Evolutionary conservation across 2,888 invertebrate genomes (phyloP), one percentile per base, ranked within the genome.

Genomic region (Drosophila hamatofila): DNA sequence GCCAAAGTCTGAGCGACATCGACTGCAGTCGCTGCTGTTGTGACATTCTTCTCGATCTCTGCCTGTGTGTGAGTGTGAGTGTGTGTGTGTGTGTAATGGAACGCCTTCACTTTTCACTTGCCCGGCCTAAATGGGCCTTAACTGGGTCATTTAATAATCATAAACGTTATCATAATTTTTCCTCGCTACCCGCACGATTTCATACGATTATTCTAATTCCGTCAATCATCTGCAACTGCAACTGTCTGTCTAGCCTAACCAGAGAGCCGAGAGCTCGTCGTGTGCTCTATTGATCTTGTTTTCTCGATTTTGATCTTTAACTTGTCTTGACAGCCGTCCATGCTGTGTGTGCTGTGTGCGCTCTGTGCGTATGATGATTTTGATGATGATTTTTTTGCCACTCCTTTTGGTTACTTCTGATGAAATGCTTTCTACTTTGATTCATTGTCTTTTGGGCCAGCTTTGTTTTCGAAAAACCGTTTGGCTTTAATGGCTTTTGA

Each of bases 71-170:
- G 23, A 23, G 42, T 44, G 23, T 44, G 23, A 16, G 42, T 21
- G 42, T 42, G n/a, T 39, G n/a, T 39, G 39, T 41, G 18, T 41
- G 18, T 18, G 35, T 4, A 35, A 41, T 11, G 48, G 54, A 67
- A 78, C 75, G 89, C 90, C 90, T 86, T 87, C 88, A 89, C 89
- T 90, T 90, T 89, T 79, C 84, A 86, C 67, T 68, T 60, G 61
- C 48, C 54, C 70, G 68, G 58, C 51, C 65, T 51, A 62, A 70
- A 66, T 70, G 72, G 70, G 70, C 51, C 76, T 72, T 83, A 91
- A 89, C 76, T 89, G 78, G 89, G 89, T 90, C 91, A 89, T 90
- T 90, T 91, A 90, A 90, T 88, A 91, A 90, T 88, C 89, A 89
- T 76, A 75, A 58, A 59, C 42, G 55, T 59, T 30, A 51, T 51